phyloP scores from a whole-genome alignment of 2,888 invertebrate genomes.

The Aelia acuminata region DNA sequence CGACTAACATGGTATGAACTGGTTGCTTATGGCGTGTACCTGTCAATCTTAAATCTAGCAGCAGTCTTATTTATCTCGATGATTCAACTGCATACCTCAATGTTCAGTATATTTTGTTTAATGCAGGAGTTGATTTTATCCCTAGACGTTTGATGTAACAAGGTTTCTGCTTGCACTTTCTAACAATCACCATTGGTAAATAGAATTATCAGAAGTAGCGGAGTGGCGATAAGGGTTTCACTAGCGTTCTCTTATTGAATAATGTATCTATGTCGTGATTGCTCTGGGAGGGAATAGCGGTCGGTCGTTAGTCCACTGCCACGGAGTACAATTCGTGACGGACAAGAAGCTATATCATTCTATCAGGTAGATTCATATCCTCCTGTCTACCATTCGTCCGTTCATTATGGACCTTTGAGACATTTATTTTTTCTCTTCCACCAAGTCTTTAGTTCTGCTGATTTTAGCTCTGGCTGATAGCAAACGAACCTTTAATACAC shows the following conservation, averaged over 20 bases:
- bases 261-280: constrained; percentile 21
- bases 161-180: not conserved
- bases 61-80: not conserved
- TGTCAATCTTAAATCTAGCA: not conserved
- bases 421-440: not conserved
- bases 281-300: not conserved
- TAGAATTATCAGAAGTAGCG: not conserved
- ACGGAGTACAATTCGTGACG: constrained; percentile 21
- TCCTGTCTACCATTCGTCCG: constrained; percentile 9
- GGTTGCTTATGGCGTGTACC: not conserved
- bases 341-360: constrained; percentile 1
- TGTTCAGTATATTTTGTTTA: not conserved
- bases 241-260: not conserved
- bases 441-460: not conserved
- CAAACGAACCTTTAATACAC: not conserved
- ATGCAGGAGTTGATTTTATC: not conserved
- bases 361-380: constrained; percentile 18
- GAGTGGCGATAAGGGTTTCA: not conserved
- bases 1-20: not conserved
- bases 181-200: not conserved
- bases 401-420: constrained; percentile 10
- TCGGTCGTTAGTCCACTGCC: not conserved
- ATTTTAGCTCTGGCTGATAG: not conserved
- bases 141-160: not conserved
- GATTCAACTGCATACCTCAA: not conserved